Percentiles rank a stretch among this genome's conserved stretches.
Evolutionary conservation across 2,888 invertebrate species (phyloP).

Genomic region (Yponomeuta malinellus): DNA sequence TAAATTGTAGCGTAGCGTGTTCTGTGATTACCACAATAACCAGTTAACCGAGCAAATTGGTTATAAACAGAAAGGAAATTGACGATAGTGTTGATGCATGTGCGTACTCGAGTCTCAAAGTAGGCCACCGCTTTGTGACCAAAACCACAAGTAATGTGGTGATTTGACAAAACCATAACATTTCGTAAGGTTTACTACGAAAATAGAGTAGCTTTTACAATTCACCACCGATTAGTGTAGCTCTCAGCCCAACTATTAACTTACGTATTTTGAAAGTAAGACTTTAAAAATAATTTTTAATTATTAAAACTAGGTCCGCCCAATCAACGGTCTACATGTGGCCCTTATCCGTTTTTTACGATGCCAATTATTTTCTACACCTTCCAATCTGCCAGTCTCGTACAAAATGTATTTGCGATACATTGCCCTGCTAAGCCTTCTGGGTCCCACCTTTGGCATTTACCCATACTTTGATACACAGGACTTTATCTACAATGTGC

Average conservation of each 20-base stretch:
- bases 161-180: background rate
- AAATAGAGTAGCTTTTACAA: background rate
- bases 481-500: conserved; percentile 69
- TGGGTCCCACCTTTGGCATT: conserved; percentile 36
- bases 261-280: background rate
- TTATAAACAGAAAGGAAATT: background rate
- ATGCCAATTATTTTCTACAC: conserved; percentile 32
- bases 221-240: too few relatives aligned
- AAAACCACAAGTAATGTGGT: background rate
- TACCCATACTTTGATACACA: conserved; percentile 70
- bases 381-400: conserved; percentile 35
- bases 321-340: conserved; percentile 53
- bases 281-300: background rate
- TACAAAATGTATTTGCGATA: conserved; percentile 50
- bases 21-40: background rate
- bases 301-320: conserved; percentile 21
- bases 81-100: background rate
- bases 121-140: background rate
- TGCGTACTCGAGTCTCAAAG: background rate
- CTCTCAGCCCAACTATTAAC: background rate
- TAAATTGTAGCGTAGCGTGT: background rate
- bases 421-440: conserved; percentile 38
- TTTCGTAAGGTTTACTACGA: background rate
- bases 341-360: conserved; percentile 32
- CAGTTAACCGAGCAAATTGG: too few relatives aligned